These are phyloP conservation scores for Coelogynopora nodosa DNA, from an alignment of 2,888 invertebrate genomes.

Conservation along the genomic window DNA sequence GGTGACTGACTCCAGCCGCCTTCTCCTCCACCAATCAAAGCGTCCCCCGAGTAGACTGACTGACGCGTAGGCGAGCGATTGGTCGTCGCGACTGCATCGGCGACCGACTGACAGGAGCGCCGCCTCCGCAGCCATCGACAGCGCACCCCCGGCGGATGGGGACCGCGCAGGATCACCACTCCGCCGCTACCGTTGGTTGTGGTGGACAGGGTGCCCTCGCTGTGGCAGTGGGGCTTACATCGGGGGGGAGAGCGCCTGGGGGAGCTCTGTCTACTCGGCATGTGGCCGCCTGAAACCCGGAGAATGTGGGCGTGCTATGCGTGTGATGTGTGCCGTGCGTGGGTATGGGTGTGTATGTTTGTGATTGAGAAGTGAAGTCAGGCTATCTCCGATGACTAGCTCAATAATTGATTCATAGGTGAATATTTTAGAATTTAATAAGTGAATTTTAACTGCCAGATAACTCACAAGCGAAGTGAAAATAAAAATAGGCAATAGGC, in stretches of 20 bases:
- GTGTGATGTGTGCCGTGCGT: too few species aligned
- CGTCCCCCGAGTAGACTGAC: constrained; percentile 13
- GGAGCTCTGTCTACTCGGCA: not conserved
- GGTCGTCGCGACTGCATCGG: not conserved
- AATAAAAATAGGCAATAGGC: too few species aligned
- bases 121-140: not conserved
- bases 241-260: not conserved
- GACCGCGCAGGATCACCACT: not conserved
- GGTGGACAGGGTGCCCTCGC: not conserved
- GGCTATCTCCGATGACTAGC: too few species aligned
- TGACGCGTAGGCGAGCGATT: constrained; percentile 35
- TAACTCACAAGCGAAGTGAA: too few species aligned
- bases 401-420: too few species aligned
- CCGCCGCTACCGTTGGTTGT: not conserved
- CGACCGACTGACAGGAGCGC: not conserved
- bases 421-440: too few species aligned
- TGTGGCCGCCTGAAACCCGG: not conserved
- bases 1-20: constrained; percentile 8
- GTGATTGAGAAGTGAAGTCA: too few species aligned
- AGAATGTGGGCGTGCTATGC: too few species aligned
- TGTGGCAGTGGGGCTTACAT: not conserved
- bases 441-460: too few species aligned
- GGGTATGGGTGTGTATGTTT: too few species aligned
- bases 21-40: constrained; percentile 37
- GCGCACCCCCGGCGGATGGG: not conserved